Evolutionary conservation across 2,113 vertebrate genomes (phyloP), one percentile per base, ranked within the genome.

Genomic region (Anoura caudifer): DNA sequence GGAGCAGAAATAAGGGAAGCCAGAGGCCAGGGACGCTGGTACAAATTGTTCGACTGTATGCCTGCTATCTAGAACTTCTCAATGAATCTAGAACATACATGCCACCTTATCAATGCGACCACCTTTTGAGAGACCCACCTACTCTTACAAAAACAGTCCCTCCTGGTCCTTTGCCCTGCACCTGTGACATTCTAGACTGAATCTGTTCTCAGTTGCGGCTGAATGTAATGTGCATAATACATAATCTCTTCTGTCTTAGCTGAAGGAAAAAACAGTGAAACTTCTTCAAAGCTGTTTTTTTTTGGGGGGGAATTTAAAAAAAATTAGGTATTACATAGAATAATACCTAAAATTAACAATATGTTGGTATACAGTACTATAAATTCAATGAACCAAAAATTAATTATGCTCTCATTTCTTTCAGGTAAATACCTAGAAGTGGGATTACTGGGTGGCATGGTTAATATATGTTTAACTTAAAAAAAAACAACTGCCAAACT

Each of bases 211-310:
- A 47, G 28, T 63, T 63, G 61, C 94, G 95, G 97, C 94, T 84
- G 80, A 91, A 76, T 98, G 97, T 98, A 92, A 96, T 50, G 65
- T 87, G 92, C 91, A 96, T 91, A 97, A 98, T 97, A 95, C 98
- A 98, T 76, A 70, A 45, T 69, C 81, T 63, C 38, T 54, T 92
- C 90, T 88, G 56, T 96, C 24, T 59, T 82, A 65, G 87, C 95
- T 72, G 82, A 94, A 95, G 93, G 76, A 94, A 72, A 76, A 81
- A 69, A 88, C 67, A 15, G 72, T 75, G 86, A 69, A 69, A 36
- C 8, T 69, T 69, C n/a, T 67, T 67, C 63, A 67, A 69, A n/a
- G 67, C n/a, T 20, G 1, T 1, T 31, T 61, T 24, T 24, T 28
- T 61, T n/a, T 17, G 7, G 67, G 16, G n/a, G 8, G 33, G n/a